A percentile compares a stretch with the other conserved stretches of the same genome.
Evolutionary conservation across 2,888 invertebrate genomes (phyloP).

Genomic region (Toxonevra muliebris): DNA sequence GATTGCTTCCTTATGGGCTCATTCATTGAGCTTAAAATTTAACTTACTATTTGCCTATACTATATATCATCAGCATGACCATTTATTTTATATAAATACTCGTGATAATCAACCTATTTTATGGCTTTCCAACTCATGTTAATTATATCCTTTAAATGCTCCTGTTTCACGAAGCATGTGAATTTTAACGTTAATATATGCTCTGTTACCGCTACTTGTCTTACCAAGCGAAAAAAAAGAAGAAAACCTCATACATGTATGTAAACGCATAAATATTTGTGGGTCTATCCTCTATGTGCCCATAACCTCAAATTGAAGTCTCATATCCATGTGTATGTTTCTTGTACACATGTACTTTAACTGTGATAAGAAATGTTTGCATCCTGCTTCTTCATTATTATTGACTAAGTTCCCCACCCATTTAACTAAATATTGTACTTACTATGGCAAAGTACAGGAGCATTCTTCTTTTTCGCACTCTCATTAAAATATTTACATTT

Average conservation of each 20-base stretch:
- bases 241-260: background rate
- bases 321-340: background rate
- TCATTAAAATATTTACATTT: background rate
- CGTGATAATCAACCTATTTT: slow-evolving; percentile 34
- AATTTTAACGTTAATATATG: slow-evolving; percentile 50
- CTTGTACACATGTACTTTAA: slow-evolving; percentile 2
- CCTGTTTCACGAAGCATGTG: slow-evolving; percentile 22
- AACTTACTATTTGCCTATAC: too few species aligned
- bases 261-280: background rate
- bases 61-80: too few species aligned
- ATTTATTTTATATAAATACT: slow-evolving; percentile 10
- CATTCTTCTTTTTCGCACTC: slow-evolving; percentile 26
- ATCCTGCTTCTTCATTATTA: slow-evolving; percentile 18
- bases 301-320: background rate
- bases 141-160: slow-evolving; percentile 46
- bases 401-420: slow-evolving; percentile 8
- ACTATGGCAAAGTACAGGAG: too few species aligned
- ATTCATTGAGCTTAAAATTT: too few species aligned
- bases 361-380: slow-evolving; percentile 15
- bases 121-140: slow-evolving; percentile 39
- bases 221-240: background rate
- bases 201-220: slow-evolving; percentile 42
- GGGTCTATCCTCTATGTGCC: background rate
- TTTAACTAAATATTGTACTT: slow-evolving; percentile 9
- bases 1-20: too few species aligned